A percentile compares a stretch with the other conserved stretches of the same genome.
These are phyloP conservation scores for Danio tinwini DNA, from an alignment of 2,797 vertebrate genomes.

Conservation along the genomic window DNA sequence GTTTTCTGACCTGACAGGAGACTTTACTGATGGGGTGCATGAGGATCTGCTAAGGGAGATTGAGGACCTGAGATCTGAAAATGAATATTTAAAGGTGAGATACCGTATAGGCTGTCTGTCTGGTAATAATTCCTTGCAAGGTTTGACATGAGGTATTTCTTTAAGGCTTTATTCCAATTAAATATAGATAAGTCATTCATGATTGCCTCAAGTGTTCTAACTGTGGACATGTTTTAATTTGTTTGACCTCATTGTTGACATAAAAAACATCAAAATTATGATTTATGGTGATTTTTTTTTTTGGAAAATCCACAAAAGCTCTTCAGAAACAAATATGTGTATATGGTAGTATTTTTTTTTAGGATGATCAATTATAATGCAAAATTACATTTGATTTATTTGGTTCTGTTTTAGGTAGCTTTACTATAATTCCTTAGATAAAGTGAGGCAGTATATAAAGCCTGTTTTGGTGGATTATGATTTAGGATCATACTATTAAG, in stretches of 20 bases:
- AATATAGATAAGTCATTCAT: background rate
- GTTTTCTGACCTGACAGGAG: constrained; percentile 86
- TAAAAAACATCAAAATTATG: background rate
- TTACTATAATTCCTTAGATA: background rate
- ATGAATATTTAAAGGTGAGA: constrained; percentile 95
- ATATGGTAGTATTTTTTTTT: background rate
- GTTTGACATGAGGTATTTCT: too few species aligned
- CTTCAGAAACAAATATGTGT: background rate
- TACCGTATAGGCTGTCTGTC: too few species aligned
- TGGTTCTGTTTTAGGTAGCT: background rate
- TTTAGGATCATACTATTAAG: background rate
- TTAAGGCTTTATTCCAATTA: too few species aligned
- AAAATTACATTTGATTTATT: background rate
- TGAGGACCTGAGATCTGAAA: constrained; percentile 95
- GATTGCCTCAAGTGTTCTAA: background rate
- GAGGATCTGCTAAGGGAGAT: constrained; percentile 88
- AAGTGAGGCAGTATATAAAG: background rate
- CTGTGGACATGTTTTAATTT: background rate
- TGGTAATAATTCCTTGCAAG: background rate
- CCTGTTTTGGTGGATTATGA: constrained; percentile 6
- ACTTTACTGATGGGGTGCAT: constrained; percentile 79
- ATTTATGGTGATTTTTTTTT: too few species aligned
- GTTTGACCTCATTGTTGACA: background rate
- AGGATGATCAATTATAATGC: background rate
- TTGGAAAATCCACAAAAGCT: background rate